phyloP scores from a whole-genome alignment of 2,888 invertebrate species.

The Eupithecia subfuscata region DNA sequence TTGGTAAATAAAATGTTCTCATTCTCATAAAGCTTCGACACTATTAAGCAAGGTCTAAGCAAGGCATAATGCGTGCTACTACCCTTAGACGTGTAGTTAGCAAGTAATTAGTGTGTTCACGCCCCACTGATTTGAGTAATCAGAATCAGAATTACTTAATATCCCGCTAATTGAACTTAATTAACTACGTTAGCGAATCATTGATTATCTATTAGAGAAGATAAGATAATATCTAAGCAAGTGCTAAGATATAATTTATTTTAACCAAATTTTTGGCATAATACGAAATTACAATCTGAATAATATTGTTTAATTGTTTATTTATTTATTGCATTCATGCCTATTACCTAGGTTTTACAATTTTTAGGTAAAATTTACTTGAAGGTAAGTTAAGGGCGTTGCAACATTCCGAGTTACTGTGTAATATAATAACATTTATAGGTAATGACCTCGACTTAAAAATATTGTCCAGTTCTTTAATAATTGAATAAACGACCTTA shows the following conservation, averaged over 20 bases:
- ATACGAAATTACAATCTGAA: background rate
- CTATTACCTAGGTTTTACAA: too few species aligned
- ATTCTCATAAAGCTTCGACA: too few species aligned
- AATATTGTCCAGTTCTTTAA: too few species aligned
- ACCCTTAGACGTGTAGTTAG: constrained; percentile 4
- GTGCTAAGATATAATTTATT: background rate
- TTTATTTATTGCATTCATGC: too few species aligned
- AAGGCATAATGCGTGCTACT: background rate
- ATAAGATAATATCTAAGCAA: background rate
- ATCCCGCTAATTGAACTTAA: background rate
- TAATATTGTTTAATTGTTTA: background rate
- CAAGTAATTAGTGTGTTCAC: constrained; percentile 24
- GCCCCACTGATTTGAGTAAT: constrained; percentile 14
- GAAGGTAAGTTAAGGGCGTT: too few species aligned
- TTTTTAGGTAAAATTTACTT: too few species aligned
- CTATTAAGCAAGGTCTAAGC: background rate
- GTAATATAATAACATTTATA: too few species aligned
- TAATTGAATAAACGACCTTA: too few species aligned
- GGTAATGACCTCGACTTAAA: too few species aligned
- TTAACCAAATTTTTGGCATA: background rate
- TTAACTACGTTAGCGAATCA: background rate
- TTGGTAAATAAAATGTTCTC: too few species aligned
- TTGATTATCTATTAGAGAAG: background rate
- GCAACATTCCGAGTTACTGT: too few species aligned
- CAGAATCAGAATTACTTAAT: background rate